Evolutionary conservation across 2,888 invertebrate genomes (phyloP).

Genomic region (Standfussiana lucernea): DNA sequence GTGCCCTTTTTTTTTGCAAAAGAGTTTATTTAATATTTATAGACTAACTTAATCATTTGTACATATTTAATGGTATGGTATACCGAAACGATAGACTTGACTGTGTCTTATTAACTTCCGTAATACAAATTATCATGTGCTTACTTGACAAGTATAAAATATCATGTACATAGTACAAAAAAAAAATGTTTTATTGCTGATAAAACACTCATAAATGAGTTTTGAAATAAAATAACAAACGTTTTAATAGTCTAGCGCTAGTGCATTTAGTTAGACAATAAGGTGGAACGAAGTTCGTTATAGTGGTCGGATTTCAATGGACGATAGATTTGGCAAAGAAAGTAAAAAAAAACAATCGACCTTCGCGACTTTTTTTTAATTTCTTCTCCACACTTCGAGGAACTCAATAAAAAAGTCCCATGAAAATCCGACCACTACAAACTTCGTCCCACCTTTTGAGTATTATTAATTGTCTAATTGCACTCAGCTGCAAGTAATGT

Average conservation of each 20-base stretch:
- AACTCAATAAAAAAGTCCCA: neutral
- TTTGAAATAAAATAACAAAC: conserved; percentile 3
- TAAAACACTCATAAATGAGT: conserved; percentile 15
- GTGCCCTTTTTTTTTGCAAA: no score
- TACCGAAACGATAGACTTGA: conserved; percentile 67
- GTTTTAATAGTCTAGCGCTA: neutral
- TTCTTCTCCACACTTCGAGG: neutral
- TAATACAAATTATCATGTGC: conserved; percentile 51
- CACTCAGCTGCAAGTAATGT: neutral
- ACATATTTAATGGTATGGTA: conserved; percentile 30
- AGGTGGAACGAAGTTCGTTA: neutral
- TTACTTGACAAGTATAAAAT: conserved; percentile 42
- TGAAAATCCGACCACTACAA: neutral
- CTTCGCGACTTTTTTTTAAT: no score
- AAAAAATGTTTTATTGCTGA: conserved; percentile 8
- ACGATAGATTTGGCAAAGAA: no score
- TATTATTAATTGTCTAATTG: neutral
- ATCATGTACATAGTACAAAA: conserved; percentile 39
- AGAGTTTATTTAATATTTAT: conserved; percentile 24
- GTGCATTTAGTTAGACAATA: neutral
- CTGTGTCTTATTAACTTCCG: conserved; percentile 66
- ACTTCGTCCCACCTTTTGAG: neutral
- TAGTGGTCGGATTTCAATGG: neutral
- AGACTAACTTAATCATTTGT: conserved; percentile 27
- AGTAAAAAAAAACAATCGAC: no score